Evolutionary conservation across 1,140 invertebrate genomes (phyloP).

Genomic region (Littorina saxatilis): DNA sequence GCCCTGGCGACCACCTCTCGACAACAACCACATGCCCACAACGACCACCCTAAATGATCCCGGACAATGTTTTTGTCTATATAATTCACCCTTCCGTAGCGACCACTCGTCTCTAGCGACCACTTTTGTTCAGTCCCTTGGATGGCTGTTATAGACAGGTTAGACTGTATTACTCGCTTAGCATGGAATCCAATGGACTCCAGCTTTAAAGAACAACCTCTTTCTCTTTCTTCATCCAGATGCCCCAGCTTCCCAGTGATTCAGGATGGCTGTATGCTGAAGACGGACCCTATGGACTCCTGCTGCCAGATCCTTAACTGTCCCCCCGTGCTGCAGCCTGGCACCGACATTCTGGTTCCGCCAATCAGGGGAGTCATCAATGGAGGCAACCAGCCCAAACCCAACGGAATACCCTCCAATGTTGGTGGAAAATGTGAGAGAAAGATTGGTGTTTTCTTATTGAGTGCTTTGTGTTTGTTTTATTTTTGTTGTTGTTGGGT

Average conservation of each 20-base stretch:
- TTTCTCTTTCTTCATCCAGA: constrained; percentile 39
- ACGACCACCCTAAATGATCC: no score
- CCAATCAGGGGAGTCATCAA: constrained; percentile 6
- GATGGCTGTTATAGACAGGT: no score
- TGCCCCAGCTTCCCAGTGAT: constrained; percentile 55
- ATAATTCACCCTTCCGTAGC: no score
- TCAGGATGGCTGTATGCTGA: constrained; percentile 48
- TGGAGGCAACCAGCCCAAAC: neutral
- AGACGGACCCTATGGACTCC: constrained; percentile 57
- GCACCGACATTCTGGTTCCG: constrained; percentile 15
- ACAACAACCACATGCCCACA: no score
- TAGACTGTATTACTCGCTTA: no score
- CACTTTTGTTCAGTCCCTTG: no score
- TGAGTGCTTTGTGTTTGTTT: neutral
- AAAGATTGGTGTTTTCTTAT: neutral
- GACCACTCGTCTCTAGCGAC: no score
- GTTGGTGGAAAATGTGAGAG: neutral
- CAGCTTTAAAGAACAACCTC: neutral
- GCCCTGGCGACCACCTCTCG: no score
- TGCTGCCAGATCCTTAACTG: constrained; percentile 61
- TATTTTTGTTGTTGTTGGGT: neutral
- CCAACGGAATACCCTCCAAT: neutral
- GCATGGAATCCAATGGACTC: no score
- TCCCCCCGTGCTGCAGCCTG: constrained; percentile 16
- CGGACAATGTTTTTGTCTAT: no score